Evolutionary conservation across 1,140 invertebrate genomes (phyloP).

Genomic region (Drosophila pectinifera): DNA sequence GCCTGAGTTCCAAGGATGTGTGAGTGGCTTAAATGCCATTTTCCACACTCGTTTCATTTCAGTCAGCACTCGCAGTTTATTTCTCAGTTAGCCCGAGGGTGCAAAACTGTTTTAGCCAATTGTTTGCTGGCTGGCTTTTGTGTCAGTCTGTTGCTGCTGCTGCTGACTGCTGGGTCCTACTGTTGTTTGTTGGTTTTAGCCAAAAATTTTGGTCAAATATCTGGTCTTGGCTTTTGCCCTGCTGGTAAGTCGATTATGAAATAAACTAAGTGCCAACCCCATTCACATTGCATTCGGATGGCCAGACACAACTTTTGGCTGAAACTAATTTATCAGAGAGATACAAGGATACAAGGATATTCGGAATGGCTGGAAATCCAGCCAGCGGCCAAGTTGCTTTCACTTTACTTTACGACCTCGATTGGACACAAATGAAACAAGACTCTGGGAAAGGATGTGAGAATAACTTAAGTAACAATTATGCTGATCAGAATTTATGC

Average conservation of each 20-base stretch:
- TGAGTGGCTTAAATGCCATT: constrained; percentile 4
- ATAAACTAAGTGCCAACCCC: constrained; percentile 24
- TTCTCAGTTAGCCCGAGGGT: constrained; percentile 14
- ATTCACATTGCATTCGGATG: constrained; percentile 11
- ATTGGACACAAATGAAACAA: too few relatives aligned
- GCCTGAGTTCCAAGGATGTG: background rate
- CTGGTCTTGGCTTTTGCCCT: constrained; percentile 39
- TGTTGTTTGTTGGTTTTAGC: constrained; percentile 28
- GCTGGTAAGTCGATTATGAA: constrained; percentile 42
- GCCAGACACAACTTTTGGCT: constrained; percentile 29
- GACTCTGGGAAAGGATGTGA: constrained; percentile 6
- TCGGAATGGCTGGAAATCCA: background rate
- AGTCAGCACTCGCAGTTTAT: constrained; percentile 3
- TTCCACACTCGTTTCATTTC: constrained; percentile 4
- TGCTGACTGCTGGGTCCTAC: too few relatives aligned
- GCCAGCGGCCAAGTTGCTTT: constrained; percentile 10
- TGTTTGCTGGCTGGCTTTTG: constrained; percentile 10
- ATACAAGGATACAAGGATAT: background rate
- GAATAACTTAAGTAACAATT: constrained; percentile 55
- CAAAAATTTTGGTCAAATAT: constrained; percentile 43
- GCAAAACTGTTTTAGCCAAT: constrained; percentile 21
- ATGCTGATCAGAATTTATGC: constrained; percentile 50
- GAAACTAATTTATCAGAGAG: constrained; percentile 44
- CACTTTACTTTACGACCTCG: background rate
- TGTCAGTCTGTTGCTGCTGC: background rate